These are phyloP conservation scores for Siderastrea siderea DNA, from an alignment of 92 coral and sea anemone species.

Conservation along the genomic window DNA sequence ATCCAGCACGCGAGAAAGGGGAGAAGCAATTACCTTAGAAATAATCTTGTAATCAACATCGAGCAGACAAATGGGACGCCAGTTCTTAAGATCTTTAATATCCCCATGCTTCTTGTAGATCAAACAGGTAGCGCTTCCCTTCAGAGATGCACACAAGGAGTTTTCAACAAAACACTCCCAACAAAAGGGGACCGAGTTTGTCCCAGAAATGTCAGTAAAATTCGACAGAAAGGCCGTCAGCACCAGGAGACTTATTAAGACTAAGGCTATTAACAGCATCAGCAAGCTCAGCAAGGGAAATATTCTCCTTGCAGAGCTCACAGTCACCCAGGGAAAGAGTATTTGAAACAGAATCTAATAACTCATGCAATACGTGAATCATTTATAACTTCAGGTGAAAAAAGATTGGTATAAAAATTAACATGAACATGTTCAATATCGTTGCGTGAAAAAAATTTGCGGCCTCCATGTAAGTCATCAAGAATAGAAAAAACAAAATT, in stretches of 20 bases:
- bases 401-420: background rate
- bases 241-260: conserved; percentile 19
- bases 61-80: conserved; percentile 11
- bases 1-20: background rate
- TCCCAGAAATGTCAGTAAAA: conserved; percentile 28
- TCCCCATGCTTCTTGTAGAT: conserved; percentile 27
- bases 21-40: conserved; percentile 1
- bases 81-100: background rate
- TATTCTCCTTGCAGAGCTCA: too few species aligned
- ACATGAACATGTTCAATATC: background rate
- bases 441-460: background rate
- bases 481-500: too few species aligned
- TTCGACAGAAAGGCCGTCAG: conserved; percentile 27
- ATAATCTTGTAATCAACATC: conserved; percentile 21
- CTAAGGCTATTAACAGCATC: background rate
- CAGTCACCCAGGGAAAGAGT: background rate
- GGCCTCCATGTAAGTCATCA: background rate
- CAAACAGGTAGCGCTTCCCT: background rate
- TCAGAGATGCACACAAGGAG: conserved; percentile 1
- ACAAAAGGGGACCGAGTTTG: background rate
- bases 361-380: background rate
- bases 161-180: background rate
- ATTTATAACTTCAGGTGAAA: background rate
- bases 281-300: too few species aligned
- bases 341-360: background rate